Conservation (phyloP, 23 tunicate genomes). For the Ascidia mentula region DNA sequence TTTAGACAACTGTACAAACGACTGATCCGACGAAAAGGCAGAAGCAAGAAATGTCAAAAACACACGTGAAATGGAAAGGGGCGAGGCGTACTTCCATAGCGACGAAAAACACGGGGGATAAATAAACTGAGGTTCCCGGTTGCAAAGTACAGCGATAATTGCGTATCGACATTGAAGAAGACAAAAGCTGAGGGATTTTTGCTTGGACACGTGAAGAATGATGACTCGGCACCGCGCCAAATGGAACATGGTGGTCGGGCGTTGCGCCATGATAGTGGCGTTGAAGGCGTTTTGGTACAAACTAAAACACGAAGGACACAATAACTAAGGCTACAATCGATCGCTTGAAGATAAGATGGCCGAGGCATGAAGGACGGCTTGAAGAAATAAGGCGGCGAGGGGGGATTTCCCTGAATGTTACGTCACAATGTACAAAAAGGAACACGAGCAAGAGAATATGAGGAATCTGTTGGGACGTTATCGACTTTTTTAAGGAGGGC, state of each 20-base stretch:
- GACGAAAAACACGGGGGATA: not conserved
- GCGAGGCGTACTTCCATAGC: not conserved
- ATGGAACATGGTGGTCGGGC: not conserved
- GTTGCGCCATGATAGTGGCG: not conserved
- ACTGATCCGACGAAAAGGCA: not conserved
- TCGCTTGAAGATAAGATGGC: too few species aligned
- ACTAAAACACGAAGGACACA: not conserved
- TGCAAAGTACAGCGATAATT: constrained; percentile 9
- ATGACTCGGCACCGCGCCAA: not conserved
- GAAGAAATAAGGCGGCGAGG: not conserved
- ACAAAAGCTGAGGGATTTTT: not conserved
- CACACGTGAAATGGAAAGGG: not conserved
- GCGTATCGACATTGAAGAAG: not conserved
- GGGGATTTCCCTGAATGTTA: not conserved
- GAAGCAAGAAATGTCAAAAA: too few species aligned
- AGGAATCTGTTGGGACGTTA: not conserved
- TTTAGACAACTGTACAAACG: not conserved
- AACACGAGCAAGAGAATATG: too few species aligned
- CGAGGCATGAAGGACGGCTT: too few species aligned
- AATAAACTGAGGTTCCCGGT: constrained; percentile 2
- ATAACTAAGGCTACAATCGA: too few species aligned
- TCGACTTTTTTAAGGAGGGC: not conserved
- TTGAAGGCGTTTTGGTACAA: not conserved
- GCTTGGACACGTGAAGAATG: not conserved
- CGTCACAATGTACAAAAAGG: constrained; percentile 2